Evolutionary conservation across 2,888 invertebrate species (phyloP).

Genomic region (Corbicula japonica): DNA sequence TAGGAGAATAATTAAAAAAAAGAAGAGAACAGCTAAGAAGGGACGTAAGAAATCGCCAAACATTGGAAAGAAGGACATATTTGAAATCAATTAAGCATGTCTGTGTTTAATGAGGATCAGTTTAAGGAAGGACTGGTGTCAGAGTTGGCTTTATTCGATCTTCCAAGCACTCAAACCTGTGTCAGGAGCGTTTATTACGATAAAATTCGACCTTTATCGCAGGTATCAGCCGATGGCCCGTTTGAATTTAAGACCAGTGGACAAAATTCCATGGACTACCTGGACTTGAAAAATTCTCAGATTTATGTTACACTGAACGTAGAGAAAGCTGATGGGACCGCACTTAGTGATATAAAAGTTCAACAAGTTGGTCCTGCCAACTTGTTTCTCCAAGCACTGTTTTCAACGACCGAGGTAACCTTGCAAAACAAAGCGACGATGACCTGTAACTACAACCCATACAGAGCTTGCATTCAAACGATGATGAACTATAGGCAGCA

Average conservation of each 20-base stretch:
- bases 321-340: constrained; percentile 49
- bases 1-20: not conserved
- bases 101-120: constrained; percentile 48
- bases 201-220: constrained; percentile 55
- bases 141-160: constrained; percentile 55
- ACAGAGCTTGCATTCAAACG: constrained; percentile 57
- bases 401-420: constrained; percentile 60
- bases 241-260: constrained; percentile 62
- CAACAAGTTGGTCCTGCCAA: constrained; percentile 61
- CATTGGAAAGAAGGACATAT: constrained; percentile 32
- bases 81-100: constrained; percentile 51
- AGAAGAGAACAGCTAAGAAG: not conserved
- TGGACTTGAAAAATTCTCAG: constrained; percentile 58
- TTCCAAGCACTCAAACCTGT: constrained; percentile 62
- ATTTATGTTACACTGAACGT: constrained; percentile 53
- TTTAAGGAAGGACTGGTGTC: constrained; percentile 57
- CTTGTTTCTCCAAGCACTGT: constrained; percentile 61
- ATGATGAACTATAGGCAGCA: constrained; percentile 51
- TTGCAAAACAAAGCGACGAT: constrained; percentile 60
- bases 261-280: constrained; percentile 61
- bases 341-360: constrained; percentile 7
- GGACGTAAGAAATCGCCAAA: not conserved
- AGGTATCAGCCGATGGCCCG: constrained; percentile 46
- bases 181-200: constrained; percentile 54
- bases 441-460: constrained; percentile 63